Conservation (phyloP, 1,140 invertebrate genomes). For the Nilaparvata lugens region DNA sequence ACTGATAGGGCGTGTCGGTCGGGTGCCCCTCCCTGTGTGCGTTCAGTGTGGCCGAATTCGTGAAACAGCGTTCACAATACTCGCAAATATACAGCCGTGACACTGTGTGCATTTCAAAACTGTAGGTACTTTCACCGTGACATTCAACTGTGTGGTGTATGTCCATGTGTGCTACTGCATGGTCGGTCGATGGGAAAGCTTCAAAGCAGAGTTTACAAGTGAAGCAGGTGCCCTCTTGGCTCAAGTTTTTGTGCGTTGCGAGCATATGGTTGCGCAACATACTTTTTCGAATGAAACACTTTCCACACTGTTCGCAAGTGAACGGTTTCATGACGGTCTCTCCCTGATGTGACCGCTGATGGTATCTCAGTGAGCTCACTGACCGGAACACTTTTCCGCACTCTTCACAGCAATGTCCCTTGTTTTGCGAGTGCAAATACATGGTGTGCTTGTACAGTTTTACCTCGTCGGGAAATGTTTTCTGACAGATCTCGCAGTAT, state of each 20-base stretch:
- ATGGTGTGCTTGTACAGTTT: slow-evolving; percentile 21
- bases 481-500: slow-evolving; percentile 20
- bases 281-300: slow-evolving; percentile 22
- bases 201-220: slow-evolving; percentile 24
- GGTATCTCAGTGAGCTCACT: slow-evolving; percentile 18
- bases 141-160: slow-evolving; percentile 12
- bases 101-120: slow-evolving; percentile 19
- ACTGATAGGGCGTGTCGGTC: slow-evolving; percentile 17
- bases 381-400: slow-evolving; percentile 23
- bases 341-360: slow-evolving; percentile 19
- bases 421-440: slow-evolving; percentile 19
- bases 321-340: slow-evolving; percentile 19
- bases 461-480: slow-evolving; percentile 21
- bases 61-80: slow-evolving; percentile 21
- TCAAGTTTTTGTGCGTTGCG: slow-evolving; percentile 16
- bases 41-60: slow-evolving; percentile 11
- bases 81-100: slow-evolving; percentile 21
- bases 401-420: slow-evolving; percentile 22
- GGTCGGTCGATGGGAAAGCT: slow-evolving; percentile 20
- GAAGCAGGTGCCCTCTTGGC: slow-evolving; percentile 20
- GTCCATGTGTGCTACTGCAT: slow-evolving; percentile 20
- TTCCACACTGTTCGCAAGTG: slow-evolving; percentile 25
- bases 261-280: slow-evolving; percentile 24
- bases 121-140: slow-evolving; percentile 16
- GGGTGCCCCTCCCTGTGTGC: slow-evolving; percentile 14